A percentile compares a stretch with the other conserved stretches of the same genome.
phyloP scores from a whole-genome alignment of 2,797 vertebrate species.

The Neosilurus mollespiculum region DNA sequence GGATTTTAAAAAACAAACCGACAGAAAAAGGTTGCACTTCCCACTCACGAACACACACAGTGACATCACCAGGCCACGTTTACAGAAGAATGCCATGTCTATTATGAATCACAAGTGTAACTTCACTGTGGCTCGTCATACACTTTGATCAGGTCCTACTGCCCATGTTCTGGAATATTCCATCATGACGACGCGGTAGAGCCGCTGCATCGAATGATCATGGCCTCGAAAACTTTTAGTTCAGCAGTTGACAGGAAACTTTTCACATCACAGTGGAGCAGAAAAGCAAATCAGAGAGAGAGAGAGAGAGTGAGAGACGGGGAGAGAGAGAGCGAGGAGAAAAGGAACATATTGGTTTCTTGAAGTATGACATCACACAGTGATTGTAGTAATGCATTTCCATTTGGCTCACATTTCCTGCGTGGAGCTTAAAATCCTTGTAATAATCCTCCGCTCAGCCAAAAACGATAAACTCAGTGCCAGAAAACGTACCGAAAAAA shows the following conservation, averaged over 20 bases:
- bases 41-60: constrained; percentile 38
- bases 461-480: not conserved
- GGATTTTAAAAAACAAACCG: constrained; percentile 41
- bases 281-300: constrained; percentile 5
- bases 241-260: constrained; percentile 43
- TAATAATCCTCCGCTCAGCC: too few species aligned
- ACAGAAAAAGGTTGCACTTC: constrained; percentile 16
- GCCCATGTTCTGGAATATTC: not conserved
- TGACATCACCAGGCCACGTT: constrained; percentile 47
- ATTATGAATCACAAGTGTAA: constrained; percentile 40
- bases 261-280: constrained; percentile 43
- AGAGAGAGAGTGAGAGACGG: not conserved
- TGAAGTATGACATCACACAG: constrained; percentile 58
- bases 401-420: constrained; percentile 21
- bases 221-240: constrained; percentile 40
- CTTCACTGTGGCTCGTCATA: constrained; percentile 42
- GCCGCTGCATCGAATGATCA: constrained; percentile 42
- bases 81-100: constrained; percentile 34
- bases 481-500: not conserved
- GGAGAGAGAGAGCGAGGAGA: not conserved
- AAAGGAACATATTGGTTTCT: constrained; percentile 36
- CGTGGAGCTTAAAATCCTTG: constrained; percentile 31
- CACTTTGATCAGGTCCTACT: constrained; percentile 34
- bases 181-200: not conserved
- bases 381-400: constrained; percentile 56